phyloP scores from a whole-genome alignment of 2,113 vertebrate genomes.

The Chlorodrepanis virens region DNA sequence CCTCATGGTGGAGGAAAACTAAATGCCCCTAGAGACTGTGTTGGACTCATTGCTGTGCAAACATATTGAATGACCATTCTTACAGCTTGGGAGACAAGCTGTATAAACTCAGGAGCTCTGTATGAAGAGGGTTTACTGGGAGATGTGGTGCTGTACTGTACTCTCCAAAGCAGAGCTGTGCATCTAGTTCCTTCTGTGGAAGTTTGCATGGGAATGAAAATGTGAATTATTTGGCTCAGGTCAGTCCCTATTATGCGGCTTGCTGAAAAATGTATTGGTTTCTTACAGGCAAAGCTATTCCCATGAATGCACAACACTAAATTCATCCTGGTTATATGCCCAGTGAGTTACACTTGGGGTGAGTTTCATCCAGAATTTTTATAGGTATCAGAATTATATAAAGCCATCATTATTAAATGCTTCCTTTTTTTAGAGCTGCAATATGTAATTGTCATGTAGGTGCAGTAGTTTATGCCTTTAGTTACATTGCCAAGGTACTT shows the following conservation, averaged over 20 bases:
- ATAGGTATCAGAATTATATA: conserved; percentile 31
- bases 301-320: conserved; percentile 13
- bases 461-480: conserved; percentile 63
- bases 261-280: conserved; percentile 34
- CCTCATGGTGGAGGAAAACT: background rate
- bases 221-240: background rate
- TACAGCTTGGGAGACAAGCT: background rate
- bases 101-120: background rate
- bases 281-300: conserved; percentile 36
- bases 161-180: background rate
- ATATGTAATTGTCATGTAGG: conserved; percentile 56
- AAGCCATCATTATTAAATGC: conserved; percentile 45
- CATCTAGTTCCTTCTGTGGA: background rate
- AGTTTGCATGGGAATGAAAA: conserved; percentile 17
- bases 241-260: conserved; percentile 18
- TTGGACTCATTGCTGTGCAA: background rate
- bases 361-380: conserved; percentile 31
- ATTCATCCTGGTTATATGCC: background rate
- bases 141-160: background rate
- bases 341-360: background rate
- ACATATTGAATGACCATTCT: background rate
- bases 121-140: background rate
- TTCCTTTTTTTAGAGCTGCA: conserved; percentile 61
- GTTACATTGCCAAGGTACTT: conserved; percentile 63
- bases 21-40: background rate